phyloP scores from a whole-genome alignment of 2,888 invertebrate species.

The Pristionchus exspectatus region DNA sequence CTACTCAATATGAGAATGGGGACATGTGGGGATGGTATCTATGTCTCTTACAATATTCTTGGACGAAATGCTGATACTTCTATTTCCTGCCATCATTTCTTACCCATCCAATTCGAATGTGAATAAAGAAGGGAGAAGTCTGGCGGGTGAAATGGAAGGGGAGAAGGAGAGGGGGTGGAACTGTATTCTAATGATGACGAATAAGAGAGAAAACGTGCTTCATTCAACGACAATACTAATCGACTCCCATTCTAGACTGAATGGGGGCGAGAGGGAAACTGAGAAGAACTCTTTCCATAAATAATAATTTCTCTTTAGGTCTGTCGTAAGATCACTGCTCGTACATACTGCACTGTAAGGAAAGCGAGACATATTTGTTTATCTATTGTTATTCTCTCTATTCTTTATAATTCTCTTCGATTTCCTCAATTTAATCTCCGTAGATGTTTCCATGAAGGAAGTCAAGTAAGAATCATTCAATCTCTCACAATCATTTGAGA shows the following conservation, averaged over 20 bases:
- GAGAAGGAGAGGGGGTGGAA: background rate
- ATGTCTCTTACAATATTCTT: background rate
- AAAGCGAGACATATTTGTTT: constrained; percentile 72
- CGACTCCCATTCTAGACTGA: background rate
- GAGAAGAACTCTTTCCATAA: background rate
- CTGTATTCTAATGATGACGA: background rate
- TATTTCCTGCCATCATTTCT: background rate
- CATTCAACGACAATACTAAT: background rate
- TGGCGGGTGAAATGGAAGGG: background rate
- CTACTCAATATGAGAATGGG: background rate
- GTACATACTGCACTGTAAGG: constrained; percentile 73
- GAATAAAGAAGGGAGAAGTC: constrained; percentile 1
- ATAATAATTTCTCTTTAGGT: constrained; percentile 64
- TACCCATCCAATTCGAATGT: background rate
- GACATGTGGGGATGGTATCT: background rate
- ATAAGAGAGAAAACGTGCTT: background rate
- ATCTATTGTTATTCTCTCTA: constrained; percentile 67
- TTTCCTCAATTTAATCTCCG: constrained; percentile 78
- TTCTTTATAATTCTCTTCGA: constrained; percentile 77
- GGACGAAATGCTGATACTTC: background rate
- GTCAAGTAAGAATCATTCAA: constrained; percentile 62
- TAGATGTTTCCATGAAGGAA: constrained; percentile 74
- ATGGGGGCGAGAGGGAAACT: background rate
- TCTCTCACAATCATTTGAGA: background rate
- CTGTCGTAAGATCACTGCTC: constrained; percentile 67